A percentile compares a stretch with the other conserved stretches of the same genome.
Conservation (phyloP, 2,888 invertebrate species). For the Caenorhabditis sp. region DNA sequence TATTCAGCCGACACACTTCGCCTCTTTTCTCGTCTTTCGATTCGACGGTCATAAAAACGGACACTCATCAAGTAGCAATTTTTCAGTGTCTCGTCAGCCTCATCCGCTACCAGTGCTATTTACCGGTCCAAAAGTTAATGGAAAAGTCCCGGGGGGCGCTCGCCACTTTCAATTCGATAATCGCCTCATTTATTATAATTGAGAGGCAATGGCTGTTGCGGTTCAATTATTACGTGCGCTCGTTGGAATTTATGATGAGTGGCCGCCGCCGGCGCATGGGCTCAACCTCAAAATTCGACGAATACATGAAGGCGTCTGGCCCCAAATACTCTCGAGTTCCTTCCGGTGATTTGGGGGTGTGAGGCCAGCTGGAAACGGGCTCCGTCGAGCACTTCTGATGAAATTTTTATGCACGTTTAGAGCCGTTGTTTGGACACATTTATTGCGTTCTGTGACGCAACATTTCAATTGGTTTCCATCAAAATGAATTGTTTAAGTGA, state of each 20-base stretch:
- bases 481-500: background rate
- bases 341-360: background rate
- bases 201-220: constrained; percentile 36
- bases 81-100: too few relatives aligned
- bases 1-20: constrained; percentile 32
- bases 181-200: constrained; percentile 56
- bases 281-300: constrained; percentile 3
- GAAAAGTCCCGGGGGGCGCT: constrained; percentile 26
- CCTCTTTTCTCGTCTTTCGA: constrained; percentile 14
- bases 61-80: constrained; percentile 40
- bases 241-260: constrained; percentile 50
- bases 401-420: constrained; percentile 5
- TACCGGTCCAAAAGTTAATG: constrained; percentile 51
- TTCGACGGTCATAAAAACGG: constrained; percentile 36
- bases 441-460: constrained; percentile 12
- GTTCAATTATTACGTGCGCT: constrained; percentile 52
- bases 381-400: constrained; percentile 3
- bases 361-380: background rate
- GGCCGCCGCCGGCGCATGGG: constrained; percentile 3
- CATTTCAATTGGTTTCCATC: constrained; percentile 27
- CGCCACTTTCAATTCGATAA: constrained; percentile 31
- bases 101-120: constrained; percentile 7
- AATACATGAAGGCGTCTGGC: background rate
- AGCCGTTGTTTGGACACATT: constrained; percentile 23
- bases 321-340: constrained; percentile 1